Evolutionary conservation across 2,113 vertebrate genomes (phyloP), one percentile per base, ranked within the genome.

Genomic region (Progne subis): DNA sequence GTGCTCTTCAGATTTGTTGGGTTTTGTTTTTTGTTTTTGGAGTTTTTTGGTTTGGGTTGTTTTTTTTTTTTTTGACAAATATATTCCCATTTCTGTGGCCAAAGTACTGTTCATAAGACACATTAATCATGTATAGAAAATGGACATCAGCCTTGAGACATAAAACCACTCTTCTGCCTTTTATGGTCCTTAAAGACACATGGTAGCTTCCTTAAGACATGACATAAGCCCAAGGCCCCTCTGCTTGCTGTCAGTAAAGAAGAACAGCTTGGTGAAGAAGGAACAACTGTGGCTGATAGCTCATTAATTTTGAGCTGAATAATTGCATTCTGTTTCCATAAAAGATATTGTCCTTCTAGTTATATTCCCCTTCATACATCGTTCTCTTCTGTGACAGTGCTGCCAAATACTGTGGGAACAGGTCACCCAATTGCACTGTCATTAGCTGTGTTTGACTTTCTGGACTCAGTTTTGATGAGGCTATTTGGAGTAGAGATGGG

Each of bases 301-400:
- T 92, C 56, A 68, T 92, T 91, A 77, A 90, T 90, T 91, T 79
- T 92, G 37, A 84, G 28, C n/a, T 75, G 56, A 91, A 77, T 70
- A 63, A 88, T 80, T 88, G 29, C 29, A 52, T 88, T 81, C 64
- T 77, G 4, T 31, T 93, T 93, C 75, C 13, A 39, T 61, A 49
- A 3, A 2, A 76, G 71, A 53, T 46, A 55, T 10, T 32, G 13
- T 44, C 50, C 79, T 63, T 92, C 59, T 69, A 70, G 50, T 46
- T 41, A 52, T 14, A 15, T 74, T 80, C 14, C 5, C 9, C 55
- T 82, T 94, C 68, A 67, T 57, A 55, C 12, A 47, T 47, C 39
- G 18, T 47, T 74, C 41, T 82, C 10, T 57, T 86, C 28, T 83
- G 24, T 90, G 53, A 43, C 25, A 72, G 28, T 43, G 25, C 25